Conservation (phyloP, 2,888 invertebrate species). For the Macrophya annulata region DNA sequence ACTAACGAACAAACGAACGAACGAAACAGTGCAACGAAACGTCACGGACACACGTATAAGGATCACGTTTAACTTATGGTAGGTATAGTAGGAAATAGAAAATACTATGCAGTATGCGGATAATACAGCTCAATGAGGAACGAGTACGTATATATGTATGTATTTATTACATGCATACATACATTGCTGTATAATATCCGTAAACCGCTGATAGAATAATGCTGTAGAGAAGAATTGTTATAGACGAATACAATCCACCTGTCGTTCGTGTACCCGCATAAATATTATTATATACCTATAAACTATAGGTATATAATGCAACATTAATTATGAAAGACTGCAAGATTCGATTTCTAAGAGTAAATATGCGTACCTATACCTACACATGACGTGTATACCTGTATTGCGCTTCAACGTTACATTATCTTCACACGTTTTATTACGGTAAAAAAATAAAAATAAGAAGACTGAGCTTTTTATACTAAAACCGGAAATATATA, state of each 20-base stretch:
- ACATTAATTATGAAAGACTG: constrained; percentile 22
- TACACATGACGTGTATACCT: no score
- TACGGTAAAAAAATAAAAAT: not conserved
- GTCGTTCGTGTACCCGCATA: constrained; percentile 21
- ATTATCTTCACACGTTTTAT: not conserved
- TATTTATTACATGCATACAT: no score
- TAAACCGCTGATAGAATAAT: not conserved
- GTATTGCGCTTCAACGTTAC: not conserved
- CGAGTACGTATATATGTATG: not conserved
- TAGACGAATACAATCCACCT: not conserved
- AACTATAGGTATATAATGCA: not conserved
- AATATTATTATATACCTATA: not conserved
- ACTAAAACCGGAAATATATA: not conserved
- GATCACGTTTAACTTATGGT: not conserved
- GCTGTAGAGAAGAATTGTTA: not conserved
- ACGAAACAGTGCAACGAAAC: constrained; percentile 29
- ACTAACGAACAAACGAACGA: not conserved
- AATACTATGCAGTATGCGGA: constrained; percentile 19
- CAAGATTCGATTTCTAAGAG: constrained; percentile 56
- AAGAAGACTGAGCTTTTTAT: not conserved
- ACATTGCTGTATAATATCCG: not conserved
- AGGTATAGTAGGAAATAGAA: not conserved
- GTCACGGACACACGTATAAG: constrained; percentile 12
- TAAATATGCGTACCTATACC: no score
- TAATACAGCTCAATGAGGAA: constrained; percentile 17